Conservation (phyloP, 2,888 invertebrate species). For the Nemoura dubitans region DNA sequence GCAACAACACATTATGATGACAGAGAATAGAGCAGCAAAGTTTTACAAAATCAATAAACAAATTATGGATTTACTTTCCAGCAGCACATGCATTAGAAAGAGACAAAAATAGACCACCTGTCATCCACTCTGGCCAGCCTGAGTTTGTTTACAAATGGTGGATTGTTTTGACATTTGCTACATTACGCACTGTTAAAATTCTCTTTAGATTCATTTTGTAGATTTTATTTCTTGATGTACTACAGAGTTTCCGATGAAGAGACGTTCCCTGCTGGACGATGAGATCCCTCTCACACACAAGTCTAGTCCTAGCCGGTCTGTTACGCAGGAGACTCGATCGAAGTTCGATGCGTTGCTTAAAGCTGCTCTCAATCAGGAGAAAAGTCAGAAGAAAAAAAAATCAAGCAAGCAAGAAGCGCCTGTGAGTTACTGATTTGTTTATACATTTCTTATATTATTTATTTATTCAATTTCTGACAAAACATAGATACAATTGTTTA, state of each 20-base stretch:
- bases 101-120: neutral
- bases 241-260: neutral
- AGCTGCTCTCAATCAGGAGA: constrained; percentile 53
- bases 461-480: neutral
- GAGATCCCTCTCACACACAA: constrained; percentile 46
- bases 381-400: constrained; percentile 52
- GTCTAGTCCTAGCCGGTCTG: constrained; percentile 45
- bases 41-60: neutral
- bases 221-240: neutral
- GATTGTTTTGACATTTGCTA: neutral
- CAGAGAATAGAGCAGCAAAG: too few relatives aligned
- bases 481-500: too few relatives aligned
- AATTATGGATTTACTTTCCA: neutral
- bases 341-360: constrained; percentile 57
- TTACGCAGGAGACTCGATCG: constrained; percentile 56
- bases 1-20: too few relatives aligned
- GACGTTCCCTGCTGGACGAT: constrained; percentile 41
- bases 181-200: neutral
- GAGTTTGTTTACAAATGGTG: constrained; percentile 42
- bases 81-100: neutral
- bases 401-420: neutral
- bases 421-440: neutral
- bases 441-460: neutral
- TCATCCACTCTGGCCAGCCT: neutral
- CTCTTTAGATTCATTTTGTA: neutral